Base-by-base conservation (phyloP, 2,888 invertebrate genomes). In the Abrostola tripartita region DNA sequence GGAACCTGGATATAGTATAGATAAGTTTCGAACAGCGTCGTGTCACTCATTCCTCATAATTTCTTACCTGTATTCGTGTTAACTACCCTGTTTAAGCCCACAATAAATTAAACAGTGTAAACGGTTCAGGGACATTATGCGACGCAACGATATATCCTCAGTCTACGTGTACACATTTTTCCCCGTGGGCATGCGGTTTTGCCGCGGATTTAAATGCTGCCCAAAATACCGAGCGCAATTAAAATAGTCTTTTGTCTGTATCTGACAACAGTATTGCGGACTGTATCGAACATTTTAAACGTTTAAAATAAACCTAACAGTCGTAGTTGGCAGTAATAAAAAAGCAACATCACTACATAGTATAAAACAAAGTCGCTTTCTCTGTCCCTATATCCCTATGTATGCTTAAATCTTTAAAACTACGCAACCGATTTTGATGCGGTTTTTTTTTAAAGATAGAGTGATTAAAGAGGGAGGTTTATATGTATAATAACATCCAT, bases 131-230 rank as follows among this genome's bases (percentile, higher is more conserved):
- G 37, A 14, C 37, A 52, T 60, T 59, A 9, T 71, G 59, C 68
- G 49, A 63, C 49, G 62, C 61, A 52, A 71, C 61, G 66, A 65
- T 74, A 67, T 74, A 70, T 69, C n/a, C 58, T 53, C 35, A 38
- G 35, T 54, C 44, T 58, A 53, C 53, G 37, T 65, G 58, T 24
- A 37, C 56, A 47, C 44, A 58, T 61, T 69, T 60, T 56, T 40
- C 42, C 65, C 55, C 6, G 53, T 37, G 59, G 57, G 52, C 10
- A 58, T 51, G 50, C 35, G 65, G 54, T 71, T 62, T 24, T 37
- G 57, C 7, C 52, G 42, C 49, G 56, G 35, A 62, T 68, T 62
- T 62, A 61, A 61, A 73, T 61, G 59, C 47, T 57, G 35, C 38
- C 61, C 58, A 41, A 55, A 52, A 73, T 62, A 47, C 50, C 35